A percentile compares a stretch with the other conserved stretches of the same genome.
Conservation (phyloP, 2,888 invertebrate species). For the Rhimphoctona megacephalus region DNA sequence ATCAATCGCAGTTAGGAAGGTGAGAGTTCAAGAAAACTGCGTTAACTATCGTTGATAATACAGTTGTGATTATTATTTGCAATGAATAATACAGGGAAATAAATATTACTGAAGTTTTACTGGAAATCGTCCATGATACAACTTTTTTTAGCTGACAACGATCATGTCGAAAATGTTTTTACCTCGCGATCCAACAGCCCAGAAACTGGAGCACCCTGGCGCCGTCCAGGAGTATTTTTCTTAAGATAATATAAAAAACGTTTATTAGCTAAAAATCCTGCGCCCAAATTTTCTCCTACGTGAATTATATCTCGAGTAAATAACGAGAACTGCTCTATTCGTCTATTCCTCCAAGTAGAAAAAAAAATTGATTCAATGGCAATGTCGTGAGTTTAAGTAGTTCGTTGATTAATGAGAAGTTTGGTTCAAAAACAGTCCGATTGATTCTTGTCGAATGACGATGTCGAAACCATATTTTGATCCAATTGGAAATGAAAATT, state of each 20-base stretch:
- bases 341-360: too few species aligned
- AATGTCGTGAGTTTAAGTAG: too few species aligned
- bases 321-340: neutral
- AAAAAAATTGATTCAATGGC: too few species aligned
- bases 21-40: neutral
- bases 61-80: neutral
- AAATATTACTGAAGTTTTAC: neutral
- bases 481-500: too few species aligned
- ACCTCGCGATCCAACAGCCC: neutral
- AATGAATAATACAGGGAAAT: neutral
- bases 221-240: neutral
- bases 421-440: too few species aligned
- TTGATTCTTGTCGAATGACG: too few species aligned
- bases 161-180: neutral
- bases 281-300: neutral
- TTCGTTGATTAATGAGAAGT: too few species aligned
- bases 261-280: neutral
- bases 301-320: neutral
- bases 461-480: too few species aligned
- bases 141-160: neutral
- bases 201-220: constrained; percentile 42
- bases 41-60: neutral
- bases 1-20: neutral
- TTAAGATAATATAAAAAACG: neutral
- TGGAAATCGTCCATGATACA: neutral